Evolutionary conservation across 2,113 vertebrate genomes (phyloP).

Genomic region (Hylia prasina): DNA sequence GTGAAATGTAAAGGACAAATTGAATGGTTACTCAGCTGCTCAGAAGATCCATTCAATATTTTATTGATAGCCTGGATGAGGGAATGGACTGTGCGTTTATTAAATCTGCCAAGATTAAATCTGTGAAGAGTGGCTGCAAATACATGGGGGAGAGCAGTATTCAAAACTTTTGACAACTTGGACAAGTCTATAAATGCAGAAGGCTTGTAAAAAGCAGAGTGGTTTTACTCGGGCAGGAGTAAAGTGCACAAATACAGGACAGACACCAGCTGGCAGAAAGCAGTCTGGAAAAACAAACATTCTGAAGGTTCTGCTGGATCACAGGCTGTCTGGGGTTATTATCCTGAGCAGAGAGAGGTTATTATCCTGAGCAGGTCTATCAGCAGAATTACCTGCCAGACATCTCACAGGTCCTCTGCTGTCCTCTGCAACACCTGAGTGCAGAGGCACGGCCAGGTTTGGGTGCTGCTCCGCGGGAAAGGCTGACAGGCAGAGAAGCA

Average conservation of each 20-base stretch:
- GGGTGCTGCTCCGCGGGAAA: neutral
- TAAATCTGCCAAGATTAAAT: conserved; percentile 59
- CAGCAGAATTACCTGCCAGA: neutral
- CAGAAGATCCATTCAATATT: conserved; percentile 44
- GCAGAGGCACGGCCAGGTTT: neutral
- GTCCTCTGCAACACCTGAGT: neutral
- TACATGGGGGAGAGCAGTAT: neutral
- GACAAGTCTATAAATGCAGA: conserved; percentile 38
- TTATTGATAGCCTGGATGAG: conserved; percentile 49
- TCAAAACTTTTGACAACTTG: conserved; percentile 44
- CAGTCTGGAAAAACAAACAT: neutral
- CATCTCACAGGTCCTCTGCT: neutral
- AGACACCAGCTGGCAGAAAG: neutral
- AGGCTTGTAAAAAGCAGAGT: neutral
- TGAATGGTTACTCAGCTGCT: conserved; percentile 26
- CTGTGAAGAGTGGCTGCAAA: neutral
- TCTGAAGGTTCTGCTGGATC: neutral
- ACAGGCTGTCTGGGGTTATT: neutral
- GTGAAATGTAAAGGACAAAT: conserved; percentile 24
- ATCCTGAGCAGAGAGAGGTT: neutral
- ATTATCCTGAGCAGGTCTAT: neutral
- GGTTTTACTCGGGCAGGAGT: neutral
- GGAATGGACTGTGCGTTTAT: conserved; percentile 42
- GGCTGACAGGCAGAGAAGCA: neutral
- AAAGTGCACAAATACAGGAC: neutral